Evolutionary conservation across 2,797 vertebrate species (phyloP), one percentile per base, ranked within the genome.

Genomic region (Graptemys geographica): DNA sequence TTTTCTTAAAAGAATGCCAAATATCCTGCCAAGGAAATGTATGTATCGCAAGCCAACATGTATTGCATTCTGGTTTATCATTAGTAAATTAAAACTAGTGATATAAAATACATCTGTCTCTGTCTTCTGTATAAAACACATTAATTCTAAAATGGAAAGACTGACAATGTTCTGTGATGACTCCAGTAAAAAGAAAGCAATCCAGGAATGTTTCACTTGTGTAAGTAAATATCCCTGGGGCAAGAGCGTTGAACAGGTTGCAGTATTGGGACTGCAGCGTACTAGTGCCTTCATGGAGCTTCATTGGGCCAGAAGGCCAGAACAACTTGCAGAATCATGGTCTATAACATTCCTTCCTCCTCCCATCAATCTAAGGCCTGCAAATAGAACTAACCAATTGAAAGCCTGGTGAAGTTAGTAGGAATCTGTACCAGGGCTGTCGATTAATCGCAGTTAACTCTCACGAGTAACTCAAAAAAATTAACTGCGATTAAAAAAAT

Each of bases 61-160:
- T 96, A 94, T 90, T 94, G 90, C 85, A 89, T 96, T 95, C 69
- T 57, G 72, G 86, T 95, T 96, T 88, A n/a, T 83, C 84, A 94
- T 88, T 83, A 96, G 92, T 97, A 97, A 98, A 93, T 95, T 96
- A 97, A 89, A 96, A 86, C 57, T 90, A 79, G 78, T 94, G 90
- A 90, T 96, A 95, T 59, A 94, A 95, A 92, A 84, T n/a, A 81
- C 5, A 72, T 49, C 56, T n/a, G 89, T 4, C 31, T 81, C 81
- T 96, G 65, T 81, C 94, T 95, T 91, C 74, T 95, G 55, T 23
- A 1, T 78, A 47, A 49, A 52, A 89, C 59, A 56, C 1, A 0
- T 16, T 21, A 55, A 33, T 11, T 83, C 72, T 88, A 51, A 84
- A 87, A 49, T 37, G 81, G 76, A 62, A 89, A 76, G 53, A 56